These are phyloP conservation scores for Petromus typicus DNA, from an alignment of 2,113 vertebrate species.

Conservation along the genomic window DNA sequence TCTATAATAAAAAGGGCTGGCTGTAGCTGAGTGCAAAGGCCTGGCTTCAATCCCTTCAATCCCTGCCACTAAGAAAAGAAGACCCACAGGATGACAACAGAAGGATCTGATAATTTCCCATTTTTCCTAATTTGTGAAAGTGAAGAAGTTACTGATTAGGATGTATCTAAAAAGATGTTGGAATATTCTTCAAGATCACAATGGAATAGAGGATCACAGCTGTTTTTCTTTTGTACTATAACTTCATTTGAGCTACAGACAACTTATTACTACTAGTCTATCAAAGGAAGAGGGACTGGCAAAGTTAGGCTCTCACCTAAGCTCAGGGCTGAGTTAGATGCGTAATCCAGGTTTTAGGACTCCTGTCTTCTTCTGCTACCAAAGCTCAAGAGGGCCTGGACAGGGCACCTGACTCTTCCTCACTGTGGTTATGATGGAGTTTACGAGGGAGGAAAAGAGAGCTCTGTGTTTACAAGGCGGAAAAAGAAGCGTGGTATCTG, in stretches of 20 bases:
- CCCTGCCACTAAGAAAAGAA: too few species aligned
- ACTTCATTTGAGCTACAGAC: neutral
- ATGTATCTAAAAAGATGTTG: neutral
- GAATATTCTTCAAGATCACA: neutral
- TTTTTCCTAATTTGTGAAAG: neutral
- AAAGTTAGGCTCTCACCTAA: neutral
- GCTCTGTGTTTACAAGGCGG: conserved; percentile 1
- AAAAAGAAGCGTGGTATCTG: conserved; percentile 70
- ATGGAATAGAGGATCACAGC: neutral
- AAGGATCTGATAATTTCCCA: neutral
- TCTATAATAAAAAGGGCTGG: neutral
- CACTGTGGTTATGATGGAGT: neutral
- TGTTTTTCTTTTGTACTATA: neutral
- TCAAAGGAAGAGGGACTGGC: conserved; percentile 5
- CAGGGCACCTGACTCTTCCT: neutral
- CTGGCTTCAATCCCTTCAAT: neutral
- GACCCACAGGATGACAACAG: neutral
- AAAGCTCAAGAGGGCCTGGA: neutral
- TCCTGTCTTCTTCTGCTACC: conserved; percentile 35
- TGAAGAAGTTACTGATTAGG: neutral
- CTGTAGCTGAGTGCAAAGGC: neutral
- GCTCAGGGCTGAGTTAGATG: neutral
- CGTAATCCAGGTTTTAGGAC: neutral
- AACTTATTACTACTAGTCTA: neutral
- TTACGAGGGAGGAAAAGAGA: conserved; percentile 15